These are phyloP conservation scores for Myiozetetes cayanensis DNA, from an alignment of 2,113 vertebrate species.

Conservation along the genomic window DNA sequence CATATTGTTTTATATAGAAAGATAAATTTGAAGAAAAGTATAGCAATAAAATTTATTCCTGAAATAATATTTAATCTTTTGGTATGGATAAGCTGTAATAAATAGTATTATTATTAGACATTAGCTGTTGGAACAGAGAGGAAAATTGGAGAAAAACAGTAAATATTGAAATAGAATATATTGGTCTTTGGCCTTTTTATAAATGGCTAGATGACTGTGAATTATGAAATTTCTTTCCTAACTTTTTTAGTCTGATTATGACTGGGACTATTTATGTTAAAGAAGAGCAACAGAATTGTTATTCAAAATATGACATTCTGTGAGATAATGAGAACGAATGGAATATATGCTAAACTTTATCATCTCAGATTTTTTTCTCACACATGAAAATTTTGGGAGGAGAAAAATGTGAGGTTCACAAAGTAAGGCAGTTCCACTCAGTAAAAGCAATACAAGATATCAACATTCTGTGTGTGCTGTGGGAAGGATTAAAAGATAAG, in stretches of 20 bases:
- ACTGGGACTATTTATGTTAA: neutral
- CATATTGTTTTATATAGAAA: neutral
- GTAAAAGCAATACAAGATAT: neutral
- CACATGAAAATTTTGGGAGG: neutral
- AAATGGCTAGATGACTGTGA: neutral
- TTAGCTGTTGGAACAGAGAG: neutral
- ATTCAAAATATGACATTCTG: neutral
- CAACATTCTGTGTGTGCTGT: neutral
- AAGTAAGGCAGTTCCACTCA: neutral
- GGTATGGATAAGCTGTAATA: neutral
- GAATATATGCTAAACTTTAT: neutral
- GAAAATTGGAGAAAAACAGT: neutral
- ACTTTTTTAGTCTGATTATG: neutral
- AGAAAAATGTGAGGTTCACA: neutral
- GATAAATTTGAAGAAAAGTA: neutral
- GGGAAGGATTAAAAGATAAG: neutral
- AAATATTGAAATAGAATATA: neutral
- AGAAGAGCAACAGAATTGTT: neutral
- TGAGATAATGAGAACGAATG: neutral
- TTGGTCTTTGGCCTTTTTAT: neutral
- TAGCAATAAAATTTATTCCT: neutral
- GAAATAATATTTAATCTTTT: neutral
- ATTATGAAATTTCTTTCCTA: neutral
- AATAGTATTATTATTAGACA: neutral
- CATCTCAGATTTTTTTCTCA: rapidly evolving